Base-by-base conservation (phyloP, 2,888 invertebrate genomes). In the Pyrgus malvae region DNA sequence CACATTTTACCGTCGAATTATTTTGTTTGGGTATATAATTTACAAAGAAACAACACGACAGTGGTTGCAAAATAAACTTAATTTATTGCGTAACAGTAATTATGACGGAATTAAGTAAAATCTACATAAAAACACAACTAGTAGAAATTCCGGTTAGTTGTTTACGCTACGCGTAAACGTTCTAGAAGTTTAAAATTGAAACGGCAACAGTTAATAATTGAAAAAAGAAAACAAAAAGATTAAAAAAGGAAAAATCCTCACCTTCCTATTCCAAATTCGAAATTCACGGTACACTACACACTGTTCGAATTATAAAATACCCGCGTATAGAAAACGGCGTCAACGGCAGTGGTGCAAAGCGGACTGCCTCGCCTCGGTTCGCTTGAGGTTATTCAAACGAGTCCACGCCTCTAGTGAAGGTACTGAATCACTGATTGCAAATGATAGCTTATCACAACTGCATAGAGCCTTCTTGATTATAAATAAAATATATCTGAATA, bases 281-380 rank as follows among this genome's bases (percentile, higher is more conserved):
- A 29, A 9, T 40, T 49, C 38, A 46, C 33, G 19, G 19, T 9
- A 21, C 40, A 40, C 38, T 40, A n/a, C n/a, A 49, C 21, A 49
- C 48, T 40, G n/a, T 21, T 29, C 11, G 27, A 33, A 44, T 19
- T 29, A 19, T 17, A 31, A 45, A 40, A 40, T 3, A 40, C 38
- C 21, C 17, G 38, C 38, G 19, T 21, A 25, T 41, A 27, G 41
- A 41, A 41, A 55, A 57, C 69, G 71, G 72, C 61, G 68, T 56
- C 68, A 64, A 51, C 63, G 65, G 63, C 76, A 67, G 60, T 72
- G 65, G 70, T 72, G 70, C 73, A 74, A 63, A 71, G 73, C 78
- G 63, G 67, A 80, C 80, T 80, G 79, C 59, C 69, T 69, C 51
- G 51, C 41, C n/a, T n/a, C n/a, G n/a, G n/a, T 16, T 29, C 29